These are phyloP conservation scores for Meteorus colon DNA, from an alignment of 2,888 invertebrate species.

Conservation along the genomic window DNA sequence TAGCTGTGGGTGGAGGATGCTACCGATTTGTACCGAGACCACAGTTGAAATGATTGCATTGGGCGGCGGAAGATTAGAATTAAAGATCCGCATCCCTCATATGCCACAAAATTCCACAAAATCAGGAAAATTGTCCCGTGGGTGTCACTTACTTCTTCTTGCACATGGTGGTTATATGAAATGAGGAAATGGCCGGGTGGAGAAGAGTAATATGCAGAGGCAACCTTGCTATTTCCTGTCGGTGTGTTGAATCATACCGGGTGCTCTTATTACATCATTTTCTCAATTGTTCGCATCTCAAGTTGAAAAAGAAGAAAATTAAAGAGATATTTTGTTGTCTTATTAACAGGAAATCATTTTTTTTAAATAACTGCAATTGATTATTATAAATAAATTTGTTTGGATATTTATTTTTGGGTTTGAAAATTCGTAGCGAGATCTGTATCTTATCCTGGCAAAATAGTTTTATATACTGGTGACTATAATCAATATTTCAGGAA, in stretches of 20 bases:
- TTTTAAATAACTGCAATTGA: too few relatives aligned
- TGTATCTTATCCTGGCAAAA: too few relatives aligned
- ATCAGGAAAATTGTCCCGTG: slow-evolving; percentile 71
- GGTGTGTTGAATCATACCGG: slow-evolving; percentile 2
- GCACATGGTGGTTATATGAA: slow-evolving; percentile 54
- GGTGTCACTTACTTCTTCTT: slow-evolving; percentile 61
- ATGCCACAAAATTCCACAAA: slow-evolving; percentile 66
- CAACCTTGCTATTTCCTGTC: slow-evolving; percentile 36
- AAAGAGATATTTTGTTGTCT: too few relatives aligned
- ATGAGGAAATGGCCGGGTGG: slow-evolving; percentile 68
- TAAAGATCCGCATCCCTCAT: slow-evolving; percentile 44
- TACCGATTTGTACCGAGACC: slow-evolving; percentile 62
- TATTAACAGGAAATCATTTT: too few relatives aligned
- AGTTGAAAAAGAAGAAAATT: too few relatives aligned
- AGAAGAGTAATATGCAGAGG: slow-evolving; percentile 43
- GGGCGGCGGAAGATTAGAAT: slow-evolving; percentile 51
- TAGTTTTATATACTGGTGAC: too few relatives aligned
- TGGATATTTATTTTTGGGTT: too few relatives aligned
- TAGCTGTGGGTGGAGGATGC: slow-evolving; percentile 68
- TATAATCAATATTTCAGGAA: too few relatives aligned
- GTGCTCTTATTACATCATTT: slow-evolving; percentile 27
- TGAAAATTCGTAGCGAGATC: too few relatives aligned
- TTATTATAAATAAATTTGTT: too few relatives aligned
- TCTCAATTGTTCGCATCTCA: slow-evolving; percentile 30
- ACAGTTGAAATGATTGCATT: slow-evolving; percentile 51